Conservation (phyloP, 1,140 invertebrate species). For the Drosophila watanabei region DNA sequence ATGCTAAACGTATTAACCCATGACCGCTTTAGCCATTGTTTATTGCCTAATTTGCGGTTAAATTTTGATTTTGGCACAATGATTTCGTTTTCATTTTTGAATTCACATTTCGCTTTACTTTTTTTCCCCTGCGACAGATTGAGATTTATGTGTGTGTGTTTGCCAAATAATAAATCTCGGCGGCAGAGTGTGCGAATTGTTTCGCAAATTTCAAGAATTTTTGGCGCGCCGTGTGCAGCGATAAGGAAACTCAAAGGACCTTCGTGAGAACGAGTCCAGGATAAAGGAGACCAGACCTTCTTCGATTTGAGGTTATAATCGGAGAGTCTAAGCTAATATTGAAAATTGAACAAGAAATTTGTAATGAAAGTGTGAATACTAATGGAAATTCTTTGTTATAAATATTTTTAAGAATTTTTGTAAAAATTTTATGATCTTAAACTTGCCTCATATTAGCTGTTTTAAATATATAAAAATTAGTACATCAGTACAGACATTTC, state of each 20-base stretch:
- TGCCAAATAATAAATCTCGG: constrained; percentile 63
- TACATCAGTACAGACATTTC: too few relatives aligned
- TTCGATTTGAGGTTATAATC: background rate
- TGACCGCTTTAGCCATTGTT: constrained; percentile 80
- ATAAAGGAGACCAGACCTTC: constrained; percentile 7
- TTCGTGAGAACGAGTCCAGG: constrained; percentile 28
- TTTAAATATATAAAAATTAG: background rate
- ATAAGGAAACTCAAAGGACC: constrained; percentile 51
- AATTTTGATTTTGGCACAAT: constrained; percentile 74
- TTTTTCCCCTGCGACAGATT: constrained; percentile 59
- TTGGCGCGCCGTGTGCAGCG: constrained; percentile 54
- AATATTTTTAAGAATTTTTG: background rate
- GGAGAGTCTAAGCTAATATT: background rate
- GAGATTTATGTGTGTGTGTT: constrained; percentile 72
- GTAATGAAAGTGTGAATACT: background rate
- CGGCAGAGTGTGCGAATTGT: constrained; percentile 58
- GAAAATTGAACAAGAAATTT: too few relatives aligned
- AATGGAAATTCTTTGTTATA: background rate
- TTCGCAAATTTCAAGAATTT: constrained; percentile 22
- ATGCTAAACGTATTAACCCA: constrained; percentile 80
- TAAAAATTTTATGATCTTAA: background rate
- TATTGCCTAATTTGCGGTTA: constrained; percentile 79
- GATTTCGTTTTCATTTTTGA: constrained; percentile 56
- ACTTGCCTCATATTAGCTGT: background rate
- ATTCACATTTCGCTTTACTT: constrained; percentile 3